Conservation (phyloP, 2,113 vertebrate species). For the Dissostichus mawsoni region DNA sequence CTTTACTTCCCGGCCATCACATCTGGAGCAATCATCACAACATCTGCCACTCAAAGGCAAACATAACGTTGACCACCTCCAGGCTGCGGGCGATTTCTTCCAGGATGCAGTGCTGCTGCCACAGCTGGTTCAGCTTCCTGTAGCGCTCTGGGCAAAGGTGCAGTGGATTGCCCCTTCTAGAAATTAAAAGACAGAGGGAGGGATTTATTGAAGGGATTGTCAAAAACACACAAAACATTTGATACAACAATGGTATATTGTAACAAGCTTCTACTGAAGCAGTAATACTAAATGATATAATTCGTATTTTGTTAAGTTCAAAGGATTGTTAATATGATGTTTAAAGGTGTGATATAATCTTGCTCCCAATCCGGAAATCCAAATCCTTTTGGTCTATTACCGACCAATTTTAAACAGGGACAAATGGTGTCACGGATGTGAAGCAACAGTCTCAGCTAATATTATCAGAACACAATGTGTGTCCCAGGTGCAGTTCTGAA, state of each 20-base stretch:
- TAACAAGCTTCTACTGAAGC: neutral
- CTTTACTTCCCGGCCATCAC: constrained; percentile 6
- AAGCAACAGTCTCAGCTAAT: neutral
- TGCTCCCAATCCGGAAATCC: neutral
- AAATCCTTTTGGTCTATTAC: neutral
- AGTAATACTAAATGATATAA: neutral
- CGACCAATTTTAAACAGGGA: neutral
- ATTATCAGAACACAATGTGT: neutral
- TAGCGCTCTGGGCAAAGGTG: constrained; percentile 94
- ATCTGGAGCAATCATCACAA: constrained; percentile 82
- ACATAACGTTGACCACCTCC: constrained; percentile 93
- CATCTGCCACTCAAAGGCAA: constrained; percentile 96
- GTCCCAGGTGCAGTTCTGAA: neutral
- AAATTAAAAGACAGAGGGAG: constrained; percentile 15
- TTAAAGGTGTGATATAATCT: neutral
- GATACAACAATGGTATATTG: too few relatives aligned
- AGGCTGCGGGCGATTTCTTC: constrained; percentile 97
- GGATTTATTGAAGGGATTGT: constrained; percentile 6
- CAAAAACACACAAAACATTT: neutral
- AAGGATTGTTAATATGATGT: neutral
- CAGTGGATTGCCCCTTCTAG: constrained; percentile 89
- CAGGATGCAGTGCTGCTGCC: constrained; percentile 97
- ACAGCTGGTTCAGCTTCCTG: constrained; percentile 93
- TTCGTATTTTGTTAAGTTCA: neutral
- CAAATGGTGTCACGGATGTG: neutral